phyloP scores from a whole-genome alignment of 2,888 invertebrate species.

The Myopa testacea region DNA sequence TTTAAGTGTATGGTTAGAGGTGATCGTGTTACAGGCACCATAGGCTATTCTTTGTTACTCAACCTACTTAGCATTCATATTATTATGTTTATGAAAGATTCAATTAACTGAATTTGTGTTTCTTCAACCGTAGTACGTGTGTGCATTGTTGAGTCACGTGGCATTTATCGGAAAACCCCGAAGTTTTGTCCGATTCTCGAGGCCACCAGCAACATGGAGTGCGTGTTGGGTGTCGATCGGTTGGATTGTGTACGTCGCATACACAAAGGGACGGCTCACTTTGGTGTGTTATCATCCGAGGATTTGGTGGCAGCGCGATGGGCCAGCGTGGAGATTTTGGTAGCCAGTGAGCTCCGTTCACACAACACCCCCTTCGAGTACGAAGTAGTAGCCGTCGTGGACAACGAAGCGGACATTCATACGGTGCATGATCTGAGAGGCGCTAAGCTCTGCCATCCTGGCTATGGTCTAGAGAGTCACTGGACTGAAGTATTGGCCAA shows the following conservation, averaged over 20 bases:
- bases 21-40: too few relatives aligned
- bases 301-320: constrained; percentile 82
- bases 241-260: constrained; percentile 85
- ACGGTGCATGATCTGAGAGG: constrained; percentile 75
- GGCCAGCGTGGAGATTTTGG: constrained; percentile 75
- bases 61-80: too few relatives aligned
- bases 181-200: constrained; percentile 76
- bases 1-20: too few relatives aligned
- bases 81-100: too few relatives aligned
- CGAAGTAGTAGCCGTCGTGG: constrained; percentile 77
- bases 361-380: constrained; percentile 72
- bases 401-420: constrained; percentile 73
- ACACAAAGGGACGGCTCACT: constrained; percentile 82
- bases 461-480: constrained; percentile 78
- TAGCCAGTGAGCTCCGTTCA: constrained; percentile 77
- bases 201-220: constrained; percentile 74
- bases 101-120: too few relatives aligned
- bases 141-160: constrained; percentile 78
- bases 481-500: constrained; percentile 82
- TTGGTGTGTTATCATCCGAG: constrained; percentile 86
- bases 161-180: constrained; percentile 73
- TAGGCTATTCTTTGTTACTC: too few relatives aligned
- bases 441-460: constrained; percentile 85
- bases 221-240: constrained; percentile 80
- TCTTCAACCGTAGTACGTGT: constrained; percentile 72